phyloP scores from a whole-genome alignment of 2,888 invertebrate genomes.

The Caenorhabditis uteleia region DNA sequence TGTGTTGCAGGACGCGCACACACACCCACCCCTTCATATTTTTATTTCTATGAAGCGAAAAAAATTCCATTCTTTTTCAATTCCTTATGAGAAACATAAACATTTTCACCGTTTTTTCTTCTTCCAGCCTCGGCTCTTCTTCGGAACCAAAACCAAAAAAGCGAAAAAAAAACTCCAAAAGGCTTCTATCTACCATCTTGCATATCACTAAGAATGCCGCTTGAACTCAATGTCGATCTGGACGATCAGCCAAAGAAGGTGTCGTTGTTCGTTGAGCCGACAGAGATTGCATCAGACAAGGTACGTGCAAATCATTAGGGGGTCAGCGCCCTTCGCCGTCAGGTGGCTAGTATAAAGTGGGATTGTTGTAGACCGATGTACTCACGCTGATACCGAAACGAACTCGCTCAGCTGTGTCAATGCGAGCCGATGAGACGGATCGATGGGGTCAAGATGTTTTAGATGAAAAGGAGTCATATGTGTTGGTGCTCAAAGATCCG shows the following conservation, averaged over 20 bases:
- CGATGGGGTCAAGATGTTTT: slow-evolving; percentile 55
- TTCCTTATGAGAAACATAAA: too few species aligned
- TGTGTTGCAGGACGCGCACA: too few species aligned
- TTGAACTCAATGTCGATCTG: slow-evolving; percentile 29
- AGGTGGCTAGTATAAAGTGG: too few species aligned
- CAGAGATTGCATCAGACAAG: slow-evolving; percentile 17
- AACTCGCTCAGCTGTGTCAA: slow-evolving; percentile 59
- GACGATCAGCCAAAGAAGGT: slow-evolving; percentile 36
- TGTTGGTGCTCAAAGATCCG: slow-evolving; percentile 54
- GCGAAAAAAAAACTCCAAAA: neutral
- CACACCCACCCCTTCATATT: too few species aligned
- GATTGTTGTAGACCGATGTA: slow-evolving; percentile 30
- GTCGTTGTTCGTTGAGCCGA: slow-evolving; percentile 22
- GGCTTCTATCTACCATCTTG: neutral
- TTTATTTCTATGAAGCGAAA: too few species aligned
- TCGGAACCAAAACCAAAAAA: slow-evolving; percentile 10
- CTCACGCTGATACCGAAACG: slow-evolving; percentile 56
- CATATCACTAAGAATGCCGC: slow-evolving; percentile 21
- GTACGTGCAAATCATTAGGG: slow-evolving; percentile 3
- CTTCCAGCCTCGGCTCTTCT: slow-evolving; percentile 44
- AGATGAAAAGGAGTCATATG: slow-evolving; percentile 59
- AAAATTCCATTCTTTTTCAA: too few species aligned
- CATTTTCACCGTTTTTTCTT: slow-evolving; percentile 1
- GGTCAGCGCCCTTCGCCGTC: too few species aligned
- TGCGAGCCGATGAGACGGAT: slow-evolving; percentile 66